phyloP scores from a whole-genome alignment of 2,113 vertebrate species.

The Spilogale gracilis region DNA sequence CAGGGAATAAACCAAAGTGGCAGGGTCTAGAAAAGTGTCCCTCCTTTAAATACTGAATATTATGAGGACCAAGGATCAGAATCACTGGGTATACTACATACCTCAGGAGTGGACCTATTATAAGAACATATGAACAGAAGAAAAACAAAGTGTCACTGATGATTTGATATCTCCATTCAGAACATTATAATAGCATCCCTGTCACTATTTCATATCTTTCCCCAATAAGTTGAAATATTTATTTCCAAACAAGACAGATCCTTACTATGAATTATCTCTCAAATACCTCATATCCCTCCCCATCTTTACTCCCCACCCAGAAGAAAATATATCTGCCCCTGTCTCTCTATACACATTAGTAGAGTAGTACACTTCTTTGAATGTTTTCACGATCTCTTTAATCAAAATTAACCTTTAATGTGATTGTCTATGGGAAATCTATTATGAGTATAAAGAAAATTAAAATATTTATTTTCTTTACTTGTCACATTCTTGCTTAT shows the following conservation, averaged over 20 bases:
- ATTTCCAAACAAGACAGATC: not conserved
- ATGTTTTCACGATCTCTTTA: conserved; percentile 6
- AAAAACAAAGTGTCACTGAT: not conserved
- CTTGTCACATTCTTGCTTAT: not conserved
- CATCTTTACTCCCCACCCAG: not conserved
- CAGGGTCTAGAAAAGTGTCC: not conserved
- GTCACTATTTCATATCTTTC: not conserved
- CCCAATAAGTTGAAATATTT: not conserved
- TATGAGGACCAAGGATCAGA: not conserved
- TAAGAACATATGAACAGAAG: not conserved
- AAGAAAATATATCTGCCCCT: not conserved
- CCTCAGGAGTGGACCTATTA: not conserved
- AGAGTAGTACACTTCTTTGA: conserved; percentile 1
- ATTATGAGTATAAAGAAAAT: not conserved
- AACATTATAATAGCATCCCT: not conserved
- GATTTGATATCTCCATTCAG: not conserved
- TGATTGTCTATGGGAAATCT: not conserved
- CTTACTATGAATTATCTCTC: not conserved
- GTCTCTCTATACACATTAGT: not conserved
- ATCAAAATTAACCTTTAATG: conserved; percentile 18
- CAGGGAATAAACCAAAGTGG: not conserved
- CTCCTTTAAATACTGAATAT: not conserved
- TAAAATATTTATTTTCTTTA: not conserved
- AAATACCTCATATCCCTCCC: not conserved
- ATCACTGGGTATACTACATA: not conserved